Percentiles rank a stretch among this genome's conserved stretches.
phyloP scores from a whole-genome alignment of 2,888 invertebrate species.

The Folsomia manolachei region DNA sequence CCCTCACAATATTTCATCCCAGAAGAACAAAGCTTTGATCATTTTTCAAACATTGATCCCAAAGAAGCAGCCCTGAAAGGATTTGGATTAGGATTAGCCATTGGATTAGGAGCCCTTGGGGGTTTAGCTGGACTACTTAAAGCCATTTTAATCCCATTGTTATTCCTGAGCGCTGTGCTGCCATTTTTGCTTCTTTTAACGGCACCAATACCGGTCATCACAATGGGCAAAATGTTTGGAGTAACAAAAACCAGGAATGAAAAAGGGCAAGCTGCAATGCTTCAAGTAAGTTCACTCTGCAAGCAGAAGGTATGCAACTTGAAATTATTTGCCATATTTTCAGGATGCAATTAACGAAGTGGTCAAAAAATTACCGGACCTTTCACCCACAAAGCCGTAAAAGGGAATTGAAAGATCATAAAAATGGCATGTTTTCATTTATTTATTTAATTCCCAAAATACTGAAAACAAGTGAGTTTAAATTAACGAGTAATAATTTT shows the following conservation, averaged over 20 bases:
- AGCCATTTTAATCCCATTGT: background rate
- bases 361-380: background rate
- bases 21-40: background rate
- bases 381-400: background rate
- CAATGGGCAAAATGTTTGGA: slow-evolving; percentile 8
- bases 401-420: too few species aligned
- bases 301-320: too few species aligned
- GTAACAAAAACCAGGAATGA: too few species aligned
- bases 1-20: too few species aligned
- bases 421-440: too few species aligned
- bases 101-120: slow-evolving; percentile 10
- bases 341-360: background rate
- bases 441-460: too few species aligned
- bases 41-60: background rate
- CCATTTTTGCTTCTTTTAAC: slow-evolving; percentile 6
- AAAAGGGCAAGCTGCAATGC: background rate
- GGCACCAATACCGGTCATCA: slow-evolving; percentile 5
- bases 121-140: background rate
- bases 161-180: background rate
- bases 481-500: too few species aligned
- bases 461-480: too few species aligned
- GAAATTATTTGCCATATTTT: too few species aligned
- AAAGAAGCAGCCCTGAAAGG: slow-evolving; percentile 5
- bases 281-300: background rate
- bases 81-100: slow-evolving; percentile 1